Conservation (phyloP, 2,113 vertebrate genomes). For the Uria lomvia region DNA sequence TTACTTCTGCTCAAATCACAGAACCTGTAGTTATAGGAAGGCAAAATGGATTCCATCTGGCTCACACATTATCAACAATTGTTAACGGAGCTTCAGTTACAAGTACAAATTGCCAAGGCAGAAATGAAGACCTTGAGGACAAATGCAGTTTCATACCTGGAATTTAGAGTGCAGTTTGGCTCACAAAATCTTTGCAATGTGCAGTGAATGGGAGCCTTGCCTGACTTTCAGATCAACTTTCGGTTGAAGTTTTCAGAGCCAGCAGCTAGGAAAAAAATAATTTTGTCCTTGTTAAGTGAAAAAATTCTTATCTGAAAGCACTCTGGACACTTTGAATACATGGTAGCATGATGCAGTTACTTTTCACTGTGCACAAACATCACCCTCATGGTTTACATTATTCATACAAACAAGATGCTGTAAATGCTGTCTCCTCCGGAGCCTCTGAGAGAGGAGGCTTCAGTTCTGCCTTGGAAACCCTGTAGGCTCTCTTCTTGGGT, state of each 20-base stretch:
- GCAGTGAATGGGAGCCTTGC: neutral
- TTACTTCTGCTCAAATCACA: neutral
- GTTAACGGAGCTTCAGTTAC: neutral
- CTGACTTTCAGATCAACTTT: constrained; percentile 16
- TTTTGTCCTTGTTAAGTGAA: neutral
- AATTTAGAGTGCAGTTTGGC: constrained; percentile 5
- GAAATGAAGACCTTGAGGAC: constrained; percentile 14
- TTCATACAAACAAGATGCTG: constrained; percentile 44
- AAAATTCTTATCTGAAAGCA: neutral
- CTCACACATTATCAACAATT: neutral
- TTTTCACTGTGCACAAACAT: constrained; percentile 3
- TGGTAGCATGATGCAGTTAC: neutral
- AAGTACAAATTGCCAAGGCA: neutral
- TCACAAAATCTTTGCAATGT: neutral
- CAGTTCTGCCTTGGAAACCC: neutral
- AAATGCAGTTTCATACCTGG: neutral
- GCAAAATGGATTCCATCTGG: neutral
- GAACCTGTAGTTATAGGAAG: neutral
- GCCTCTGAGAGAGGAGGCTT: neutral
- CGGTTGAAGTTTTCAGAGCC: neutral
- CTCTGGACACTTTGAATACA: neutral
- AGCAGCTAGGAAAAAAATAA: neutral
- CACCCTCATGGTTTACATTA: constrained; percentile 15
- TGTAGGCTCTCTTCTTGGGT: neutral
- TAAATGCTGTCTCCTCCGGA: constrained; percentile 27